Conservation (phyloP, 2,113 vertebrate genomes). For the Phaetusa simplex region DNA sequence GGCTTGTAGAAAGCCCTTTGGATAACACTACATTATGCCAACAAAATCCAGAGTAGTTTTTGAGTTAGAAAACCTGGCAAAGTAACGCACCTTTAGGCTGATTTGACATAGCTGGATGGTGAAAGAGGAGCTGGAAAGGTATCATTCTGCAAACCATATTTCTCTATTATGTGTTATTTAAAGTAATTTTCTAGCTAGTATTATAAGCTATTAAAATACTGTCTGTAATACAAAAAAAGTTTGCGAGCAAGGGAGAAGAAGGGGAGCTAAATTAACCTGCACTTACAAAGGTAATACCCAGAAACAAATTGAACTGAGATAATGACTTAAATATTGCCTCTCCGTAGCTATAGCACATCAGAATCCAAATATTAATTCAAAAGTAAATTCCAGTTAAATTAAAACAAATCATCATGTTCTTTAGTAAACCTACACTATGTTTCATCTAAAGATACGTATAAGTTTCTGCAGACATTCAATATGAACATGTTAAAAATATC, state of each 20-base stretch:
- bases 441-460: not conserved
- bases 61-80: not conserved
- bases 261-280: not conserved
- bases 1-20: not conserved
- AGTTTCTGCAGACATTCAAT: not conserved
- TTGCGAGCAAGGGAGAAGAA: accelerated
- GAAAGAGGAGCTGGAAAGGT: not conserved
- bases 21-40: not conserved
- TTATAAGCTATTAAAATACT: not conserved
- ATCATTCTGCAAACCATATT: not conserved
- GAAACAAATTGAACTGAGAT: not conserved
- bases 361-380: not conserved
- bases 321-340: not conserved
- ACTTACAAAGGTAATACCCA: not conserved
- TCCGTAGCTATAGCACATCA: not conserved
- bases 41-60: not conserved
- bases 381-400: not conserved
- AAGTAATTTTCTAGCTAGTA: not conserved
- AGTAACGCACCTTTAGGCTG: not conserved
- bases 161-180: not conserved
- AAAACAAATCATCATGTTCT: not conserved
- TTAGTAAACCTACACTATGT: not conserved
- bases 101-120: not conserved
- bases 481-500: not conserved
- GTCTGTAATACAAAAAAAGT: not conserved